These are phyloP conservation scores for Andricus curvator DNA, from an alignment of 2,888 invertebrate species.

Conservation along the genomic window DNA sequence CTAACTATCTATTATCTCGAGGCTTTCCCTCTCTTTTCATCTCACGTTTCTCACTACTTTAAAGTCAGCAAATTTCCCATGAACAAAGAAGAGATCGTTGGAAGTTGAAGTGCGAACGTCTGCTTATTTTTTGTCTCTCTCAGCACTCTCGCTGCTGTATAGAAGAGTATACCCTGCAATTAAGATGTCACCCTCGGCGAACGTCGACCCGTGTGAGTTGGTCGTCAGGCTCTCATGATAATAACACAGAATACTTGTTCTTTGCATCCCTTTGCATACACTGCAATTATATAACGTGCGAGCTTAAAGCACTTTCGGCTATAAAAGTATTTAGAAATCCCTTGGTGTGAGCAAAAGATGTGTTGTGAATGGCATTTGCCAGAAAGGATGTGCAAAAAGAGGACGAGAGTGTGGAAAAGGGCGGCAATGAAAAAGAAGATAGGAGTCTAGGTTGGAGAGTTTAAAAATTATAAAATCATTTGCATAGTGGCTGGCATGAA, in stretches of 20 bases:
- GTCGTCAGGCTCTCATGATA: constrained; percentile 7
- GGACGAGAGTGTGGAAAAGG: background rate
- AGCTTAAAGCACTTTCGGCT: constrained; percentile 7
- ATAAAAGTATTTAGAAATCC: constrained; percentile 16
- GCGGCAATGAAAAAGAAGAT: background rate
- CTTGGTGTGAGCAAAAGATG: background rate
- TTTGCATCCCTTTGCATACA: constrained; percentile 5
- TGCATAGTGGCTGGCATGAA: background rate
- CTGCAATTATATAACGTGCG: constrained; percentile 14
- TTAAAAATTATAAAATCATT: background rate
- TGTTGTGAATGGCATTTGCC: constrained; percentile 9
- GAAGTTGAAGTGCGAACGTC: constrained; percentile 16
- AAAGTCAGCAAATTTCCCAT: constrained; percentile 13
- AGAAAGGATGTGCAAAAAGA: constrained; percentile 13
- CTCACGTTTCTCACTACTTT: background rate
- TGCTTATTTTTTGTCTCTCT: constrained; percentile 13
- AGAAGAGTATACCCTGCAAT: constrained; percentile 4
- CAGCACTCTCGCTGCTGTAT: background rate
- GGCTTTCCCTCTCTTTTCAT: background rate
- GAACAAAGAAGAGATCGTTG: background rate
- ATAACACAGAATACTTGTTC: constrained; percentile 1
- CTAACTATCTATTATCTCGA: background rate
- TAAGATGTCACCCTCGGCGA: constrained; percentile 18
- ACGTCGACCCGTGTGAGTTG: background rate
- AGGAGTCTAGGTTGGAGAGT: background rate